Evolutionary conservation across 1,140 invertebrate genomes (phyloP), one percentile per base, ranked within the genome.

Genomic region (Calycopis cecrops): DNA sequence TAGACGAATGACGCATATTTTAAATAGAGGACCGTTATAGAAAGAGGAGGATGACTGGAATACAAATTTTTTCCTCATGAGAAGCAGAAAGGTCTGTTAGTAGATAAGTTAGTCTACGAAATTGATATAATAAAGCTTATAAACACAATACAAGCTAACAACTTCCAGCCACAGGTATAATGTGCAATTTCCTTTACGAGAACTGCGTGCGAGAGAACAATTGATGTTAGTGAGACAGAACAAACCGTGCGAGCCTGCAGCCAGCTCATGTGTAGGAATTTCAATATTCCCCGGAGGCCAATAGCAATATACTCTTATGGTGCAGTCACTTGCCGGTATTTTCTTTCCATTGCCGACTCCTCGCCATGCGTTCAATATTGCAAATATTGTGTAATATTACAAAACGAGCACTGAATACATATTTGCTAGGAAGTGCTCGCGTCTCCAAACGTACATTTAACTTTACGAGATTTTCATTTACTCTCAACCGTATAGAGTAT

Each of bases 311-410:
- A 75, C 67, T 73, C 66, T 64, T 69, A 67, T 70, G 66, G 67
- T 65, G 70, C 66, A 67, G 54, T 74, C 67, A 67, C 57, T 74
- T 71, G 66, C 59, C 65, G 72, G 69, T 66, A 78, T 73, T 79
- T 73, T 71, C 73, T 62, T 72, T 64, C 67, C 70, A 73, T 72
- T 69, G 72, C 70, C 55, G 59, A 42, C 62, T 58, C 58, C 62
- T 63, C 67, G 56, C 59, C 63, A 55, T 69, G 60, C 72, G 65
- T 70, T 62, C 67, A 67, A 74, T 73, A 76, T 73, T 71, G 68
- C 73, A 77, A 73, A 77, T 77, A 76, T 75, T 68, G 69, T 71
- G 67, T 67, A 71, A 69, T 70, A 74, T 69, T 52, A 67, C 60
- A 28, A 51, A 62, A 54, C 59, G 58, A 42, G 35, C 35, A 35